Percentiles rank a stretch among this genome's conserved stretches.
Conservation (phyloP, 2,113 vertebrate genomes). For the Setophaga petechia region DNA sequence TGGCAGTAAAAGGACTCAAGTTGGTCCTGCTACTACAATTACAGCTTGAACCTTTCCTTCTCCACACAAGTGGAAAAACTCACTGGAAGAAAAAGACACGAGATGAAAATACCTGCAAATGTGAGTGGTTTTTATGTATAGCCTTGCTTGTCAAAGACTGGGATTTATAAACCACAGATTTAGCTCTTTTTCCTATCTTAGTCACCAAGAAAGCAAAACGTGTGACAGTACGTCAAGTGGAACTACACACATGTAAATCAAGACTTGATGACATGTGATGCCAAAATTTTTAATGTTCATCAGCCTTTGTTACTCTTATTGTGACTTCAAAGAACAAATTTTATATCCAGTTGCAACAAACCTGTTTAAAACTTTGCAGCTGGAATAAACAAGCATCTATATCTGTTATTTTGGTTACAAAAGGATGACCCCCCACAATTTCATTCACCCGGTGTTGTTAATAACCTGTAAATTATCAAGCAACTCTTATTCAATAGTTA, state of each 20-base stretch:
- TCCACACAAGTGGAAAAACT: background rate
- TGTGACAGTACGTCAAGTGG: background rate
- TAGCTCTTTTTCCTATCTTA: background rate
- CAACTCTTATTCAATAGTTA: conserved; percentile 32
- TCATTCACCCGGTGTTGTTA: background rate
- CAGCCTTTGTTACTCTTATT: background rate
- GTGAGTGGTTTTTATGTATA: background rate
- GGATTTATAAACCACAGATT: background rate
- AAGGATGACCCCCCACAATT: background rate
- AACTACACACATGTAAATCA: background rate
- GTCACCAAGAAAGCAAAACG: background rate
- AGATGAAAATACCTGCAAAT: background rate
- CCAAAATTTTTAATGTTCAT: background rate
- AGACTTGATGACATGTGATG: background rate
- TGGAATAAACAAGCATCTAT: background rate
- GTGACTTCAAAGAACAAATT: background rate
- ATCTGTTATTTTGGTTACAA: background rate
- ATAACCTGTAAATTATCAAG: background rate
- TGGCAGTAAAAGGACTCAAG: background rate
- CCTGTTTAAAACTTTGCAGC: background rate
- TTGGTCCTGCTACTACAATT: background rate
- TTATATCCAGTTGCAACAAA: background rate
- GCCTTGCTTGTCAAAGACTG: background rate
- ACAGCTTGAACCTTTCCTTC: background rate
- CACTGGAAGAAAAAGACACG: fast-evolving